phyloP scores from a whole-genome alignment of 2,797 vertebrate species.

The Thaleichthys pacificus region DNA sequence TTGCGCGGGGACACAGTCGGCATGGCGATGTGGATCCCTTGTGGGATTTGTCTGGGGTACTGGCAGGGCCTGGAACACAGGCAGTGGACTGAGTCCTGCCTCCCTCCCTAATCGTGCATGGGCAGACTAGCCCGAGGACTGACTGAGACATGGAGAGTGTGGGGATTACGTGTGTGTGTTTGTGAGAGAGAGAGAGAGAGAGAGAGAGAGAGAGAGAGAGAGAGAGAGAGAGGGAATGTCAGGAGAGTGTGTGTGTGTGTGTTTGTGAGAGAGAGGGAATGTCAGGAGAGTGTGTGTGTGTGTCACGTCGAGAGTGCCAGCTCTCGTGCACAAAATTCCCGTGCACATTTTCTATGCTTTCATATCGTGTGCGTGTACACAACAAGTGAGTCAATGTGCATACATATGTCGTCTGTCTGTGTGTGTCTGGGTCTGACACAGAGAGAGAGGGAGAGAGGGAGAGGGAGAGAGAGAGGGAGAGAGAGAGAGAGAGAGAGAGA shows the following conservation, averaged over 20 bases:
- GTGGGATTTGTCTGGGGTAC: constrained; percentile 55
- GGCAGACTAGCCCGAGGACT: constrained; percentile 65
- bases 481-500: not conserved
- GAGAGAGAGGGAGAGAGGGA: not conserved
- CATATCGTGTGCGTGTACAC: constrained; percentile 5
- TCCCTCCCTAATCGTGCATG: constrained; percentile 65
- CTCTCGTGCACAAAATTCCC: not conserved
- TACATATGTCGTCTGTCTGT: constrained; percentile 2
- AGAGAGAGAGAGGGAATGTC: too few relatives aligned
- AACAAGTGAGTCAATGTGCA: constrained; percentile 4
- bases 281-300: constrained; percentile 1
- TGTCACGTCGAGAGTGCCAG: not conserved
- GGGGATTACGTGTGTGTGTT: constrained; percentile 24
- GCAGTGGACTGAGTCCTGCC: constrained; percentile 66
- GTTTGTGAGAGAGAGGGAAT: constrained; percentile 3
- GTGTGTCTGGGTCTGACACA: constrained; percentile 2
- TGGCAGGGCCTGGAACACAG: constrained; percentile 58
- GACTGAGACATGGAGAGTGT: constrained; percentile 44
- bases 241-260: constrained; percentile 38
- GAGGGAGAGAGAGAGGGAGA: not conserved
- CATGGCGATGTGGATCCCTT: constrained; percentile 53
- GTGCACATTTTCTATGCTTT: too few relatives aligned
- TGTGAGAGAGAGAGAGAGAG: constrained; percentile 3
- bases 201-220: too few relatives aligned
- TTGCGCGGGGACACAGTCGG: constrained; percentile 57